These are phyloP conservation scores for Elgaria multicarinata DNA, from an alignment of 2,113 vertebrate species.

Conservation along the genomic window DNA sequence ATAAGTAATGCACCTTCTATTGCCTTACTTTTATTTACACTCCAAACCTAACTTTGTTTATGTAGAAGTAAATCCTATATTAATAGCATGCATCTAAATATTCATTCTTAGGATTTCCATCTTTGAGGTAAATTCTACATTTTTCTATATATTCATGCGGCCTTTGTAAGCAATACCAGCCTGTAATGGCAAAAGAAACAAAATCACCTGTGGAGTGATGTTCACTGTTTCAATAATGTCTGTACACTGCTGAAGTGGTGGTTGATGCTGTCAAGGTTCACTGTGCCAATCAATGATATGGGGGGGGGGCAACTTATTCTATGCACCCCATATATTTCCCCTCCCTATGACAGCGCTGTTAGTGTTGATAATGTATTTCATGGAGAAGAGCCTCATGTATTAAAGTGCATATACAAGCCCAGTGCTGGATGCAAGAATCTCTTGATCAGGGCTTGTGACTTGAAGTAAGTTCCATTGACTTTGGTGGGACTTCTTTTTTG, in stretches of 20 bases:
- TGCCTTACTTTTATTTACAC: background rate
- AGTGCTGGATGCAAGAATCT: background rate
- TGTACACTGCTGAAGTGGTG: background rate
- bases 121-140: background rate
- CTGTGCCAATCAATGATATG: background rate
- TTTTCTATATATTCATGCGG: background rate
- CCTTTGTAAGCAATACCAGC: background rate
- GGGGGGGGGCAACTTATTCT: background rate
- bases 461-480: background rate
- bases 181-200: background rate
- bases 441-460: background rate
- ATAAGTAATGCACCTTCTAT: background rate
- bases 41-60: background rate
- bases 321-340: background rate
- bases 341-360: background rate
- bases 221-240: background rate
- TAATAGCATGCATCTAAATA: background rate
- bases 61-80: background rate
- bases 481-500: background rate
- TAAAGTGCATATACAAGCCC: background rate
- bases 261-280: slow-evolving; percentile 33
- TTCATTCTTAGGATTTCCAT: background rate
- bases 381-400: background rate
- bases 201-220: background rate
- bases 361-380: background rate